A percentile compares a stretch with the other conserved stretches of the same genome.
These are phyloP conservation scores for Quiscalus mexicanus DNA, from an alignment of 2,113 vertebrate species.

Conservation along the genomic window DNA sequence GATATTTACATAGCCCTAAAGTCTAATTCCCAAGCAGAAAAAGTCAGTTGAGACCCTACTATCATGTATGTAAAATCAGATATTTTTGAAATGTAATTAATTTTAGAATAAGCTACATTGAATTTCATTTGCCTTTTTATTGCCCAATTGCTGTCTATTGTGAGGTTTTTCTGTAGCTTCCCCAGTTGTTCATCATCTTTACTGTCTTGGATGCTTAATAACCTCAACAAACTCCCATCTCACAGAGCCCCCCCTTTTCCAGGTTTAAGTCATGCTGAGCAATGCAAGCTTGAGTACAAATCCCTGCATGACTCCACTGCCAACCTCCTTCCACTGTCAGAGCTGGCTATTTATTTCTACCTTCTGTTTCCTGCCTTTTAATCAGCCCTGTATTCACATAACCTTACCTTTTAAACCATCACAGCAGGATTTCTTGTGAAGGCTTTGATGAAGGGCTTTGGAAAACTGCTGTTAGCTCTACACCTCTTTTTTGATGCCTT, in stretches of 20 bases:
- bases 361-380: constrained; percentile 59
- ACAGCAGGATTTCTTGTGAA: constrained; percentile 11
- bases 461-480: neutral
- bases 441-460: neutral
- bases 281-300: constrained; percentile 33
- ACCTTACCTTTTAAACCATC: constrained; percentile 26
- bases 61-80: neutral
- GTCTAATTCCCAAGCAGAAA: neutral
- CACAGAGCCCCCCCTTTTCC: neutral
- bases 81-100: neutral
- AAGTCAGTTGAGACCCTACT: neutral
- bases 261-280: neutral
- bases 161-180: neutral
- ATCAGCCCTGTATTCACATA: constrained; percentile 21
- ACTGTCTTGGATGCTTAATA: neutral
- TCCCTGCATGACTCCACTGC: constrained; percentile 39
- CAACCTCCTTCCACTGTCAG: constrained; percentile 8
- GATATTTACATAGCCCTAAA: neutral
- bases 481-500: neutral
- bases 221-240: neutral
- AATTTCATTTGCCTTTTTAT: neutral
- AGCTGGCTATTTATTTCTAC: constrained; percentile 45
- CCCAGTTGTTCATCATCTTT: neutral
- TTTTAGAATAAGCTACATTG: neutral
- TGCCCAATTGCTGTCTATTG: neutral